Conservation (phyloP, 2,113 vertebrate genomes). For the Galemys pyrenaicus region DNA sequence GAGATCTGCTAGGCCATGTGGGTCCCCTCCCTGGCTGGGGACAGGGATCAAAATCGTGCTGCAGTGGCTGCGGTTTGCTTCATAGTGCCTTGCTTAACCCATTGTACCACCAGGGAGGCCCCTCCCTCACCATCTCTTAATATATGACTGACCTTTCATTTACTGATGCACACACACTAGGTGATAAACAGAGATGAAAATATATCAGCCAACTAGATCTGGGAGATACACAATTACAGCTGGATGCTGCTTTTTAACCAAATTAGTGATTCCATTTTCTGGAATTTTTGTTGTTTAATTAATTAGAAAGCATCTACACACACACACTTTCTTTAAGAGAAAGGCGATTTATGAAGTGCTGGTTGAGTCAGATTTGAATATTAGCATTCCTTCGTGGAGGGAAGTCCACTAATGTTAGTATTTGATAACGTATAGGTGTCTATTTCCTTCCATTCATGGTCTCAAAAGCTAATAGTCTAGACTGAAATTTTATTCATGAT, state of each 20-base stretch:
- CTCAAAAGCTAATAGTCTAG: not conserved
- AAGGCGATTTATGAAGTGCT: not conserved
- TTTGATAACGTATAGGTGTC: not conserved
- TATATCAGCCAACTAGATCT: not conserved
- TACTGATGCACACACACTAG: not conserved
- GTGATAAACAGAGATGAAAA: not conserved
- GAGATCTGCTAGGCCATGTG: too few relatives aligned
- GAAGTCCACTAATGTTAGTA: not conserved
- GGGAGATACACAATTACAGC: not conserved
- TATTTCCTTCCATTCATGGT: not conserved
- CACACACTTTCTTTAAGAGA: not conserved
- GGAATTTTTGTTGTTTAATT: constrained; percentile 2
- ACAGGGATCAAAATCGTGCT: too few relatives aligned
- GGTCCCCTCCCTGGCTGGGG: too few relatives aligned
- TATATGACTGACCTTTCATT: not conserved
- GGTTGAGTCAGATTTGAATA: not conserved
- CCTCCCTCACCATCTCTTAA: not conserved
- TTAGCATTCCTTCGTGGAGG: not conserved
- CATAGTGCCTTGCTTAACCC: too few relatives aligned
- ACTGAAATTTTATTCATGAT: not conserved
- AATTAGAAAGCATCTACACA: not conserved
- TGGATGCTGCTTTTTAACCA: not conserved
- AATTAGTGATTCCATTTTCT: constrained; percentile 1
- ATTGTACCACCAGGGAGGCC: too few relatives aligned
- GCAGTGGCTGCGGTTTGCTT: too few relatives aligned